Evolutionary conservation across 1,140 invertebrate genomes (phyloP).

Genomic region (Adoxophyes honmai): DNA sequence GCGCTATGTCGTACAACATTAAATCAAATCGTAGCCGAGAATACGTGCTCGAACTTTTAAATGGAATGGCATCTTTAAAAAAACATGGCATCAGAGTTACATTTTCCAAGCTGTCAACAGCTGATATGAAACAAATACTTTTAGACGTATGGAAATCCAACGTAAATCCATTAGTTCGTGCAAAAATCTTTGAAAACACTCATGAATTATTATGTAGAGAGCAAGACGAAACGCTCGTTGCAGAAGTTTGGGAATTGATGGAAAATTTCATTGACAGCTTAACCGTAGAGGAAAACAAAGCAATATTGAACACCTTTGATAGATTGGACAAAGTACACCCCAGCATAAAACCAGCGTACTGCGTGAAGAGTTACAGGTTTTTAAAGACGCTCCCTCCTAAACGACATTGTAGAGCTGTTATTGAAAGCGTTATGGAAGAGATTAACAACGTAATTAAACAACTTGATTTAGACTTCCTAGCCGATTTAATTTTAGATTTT

Average conservation of each 20-base stretch:
- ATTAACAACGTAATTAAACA: background rate
- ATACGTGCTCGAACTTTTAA: conserved; percentile 28
- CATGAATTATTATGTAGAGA: conserved; percentile 35
- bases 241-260: conserved; percentile 37
- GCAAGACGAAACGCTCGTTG: conserved; percentile 21
- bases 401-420: conserved; percentile 21
- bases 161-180: conserved; percentile 40
- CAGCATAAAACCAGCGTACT: conserved; percentile 31
- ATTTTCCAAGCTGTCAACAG: conserved; percentile 29
- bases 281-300: conserved; percentile 37
- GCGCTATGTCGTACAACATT: conserved; percentile 33
- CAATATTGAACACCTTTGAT: conserved; percentile 34
- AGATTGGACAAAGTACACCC: conserved; percentile 33
- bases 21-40: conserved; percentile 22
- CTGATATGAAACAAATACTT: conserved; percentile 35
- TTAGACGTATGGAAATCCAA: conserved; percentile 36
- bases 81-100: conserved; percentile 42
- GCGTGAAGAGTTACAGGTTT: conserved; percentile 38
- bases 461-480: background rate
- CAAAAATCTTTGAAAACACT: conserved; percentile 35
- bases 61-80: conserved; percentile 40
- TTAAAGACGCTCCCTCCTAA: conserved; percentile 37
- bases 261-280: conserved; percentile 39
- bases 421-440: conserved; percentile 10
- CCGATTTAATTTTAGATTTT: background rate